Evolutionary conservation across 1,140 invertebrate genomes (phyloP).

Genomic region (Anoplolepis gracilipes): DNA sequence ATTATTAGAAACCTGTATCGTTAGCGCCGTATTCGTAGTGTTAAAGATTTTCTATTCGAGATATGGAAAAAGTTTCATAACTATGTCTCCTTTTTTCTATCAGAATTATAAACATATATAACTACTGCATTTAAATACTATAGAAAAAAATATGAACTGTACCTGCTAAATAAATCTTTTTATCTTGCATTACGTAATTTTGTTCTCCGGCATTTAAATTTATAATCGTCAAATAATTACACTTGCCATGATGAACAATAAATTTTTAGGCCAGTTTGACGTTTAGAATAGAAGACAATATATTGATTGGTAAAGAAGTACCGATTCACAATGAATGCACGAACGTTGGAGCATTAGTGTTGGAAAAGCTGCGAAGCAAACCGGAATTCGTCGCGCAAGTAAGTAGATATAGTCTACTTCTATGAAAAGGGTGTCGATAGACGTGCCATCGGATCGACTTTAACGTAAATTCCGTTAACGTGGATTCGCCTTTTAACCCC

Average conservation of each 20-base stretch:
- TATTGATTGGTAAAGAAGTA: slow-evolving; percentile 48
- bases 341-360: slow-evolving; percentile 54
- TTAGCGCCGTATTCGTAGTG: background rate
- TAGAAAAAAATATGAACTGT: background rate
- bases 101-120: background rate
- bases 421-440: background rate
- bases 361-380: slow-evolving; percentile 49
- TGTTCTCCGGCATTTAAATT: background rate
- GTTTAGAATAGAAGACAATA: slow-evolving; percentile 53
- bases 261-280: background rate
- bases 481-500: slow-evolving; percentile 8
- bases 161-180: background rate
- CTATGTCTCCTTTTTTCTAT: background rate
- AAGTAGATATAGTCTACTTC: slow-evolving; percentile 30
- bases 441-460: slow-evolving; percentile 20
- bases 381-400: slow-evolving; percentile 60
- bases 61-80: too few relatives aligned
- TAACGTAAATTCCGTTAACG: slow-evolving; percentile 24
- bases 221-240: background rate
- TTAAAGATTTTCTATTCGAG: background rate
- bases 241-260: background rate
- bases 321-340: slow-evolving; percentile 38
- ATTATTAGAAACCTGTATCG: background rate
- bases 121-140: background rate
- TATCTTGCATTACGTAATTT: background rate